Evolutionary conservation across 2,113 vertebrate species (phyloP), one percentile per base, ranked within the genome.

Genomic region (Acanthochromis polyacanthus): DNA sequence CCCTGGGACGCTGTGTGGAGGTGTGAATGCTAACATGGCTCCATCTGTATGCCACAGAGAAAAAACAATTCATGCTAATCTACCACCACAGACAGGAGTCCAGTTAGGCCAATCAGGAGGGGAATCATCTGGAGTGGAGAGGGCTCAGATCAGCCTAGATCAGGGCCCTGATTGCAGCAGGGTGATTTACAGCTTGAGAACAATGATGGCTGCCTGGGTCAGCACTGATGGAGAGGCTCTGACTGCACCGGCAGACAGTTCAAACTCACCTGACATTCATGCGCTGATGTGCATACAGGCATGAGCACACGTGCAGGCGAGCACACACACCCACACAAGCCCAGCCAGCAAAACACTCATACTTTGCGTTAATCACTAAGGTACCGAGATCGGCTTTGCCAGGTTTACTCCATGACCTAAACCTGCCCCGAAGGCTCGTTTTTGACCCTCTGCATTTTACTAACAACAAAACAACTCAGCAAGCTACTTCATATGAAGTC

Each of bases 371-470:
- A 58, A 52, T 51, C 56, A 73, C 56, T 64, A 70, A 83, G 55
- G 57, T 78, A 20, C 48, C 17, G 38, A 68, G 82, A 46, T 71
- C 53, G 25, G 73, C 66, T 46, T 69, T 43, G 57, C 16, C 25
- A 55, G 68, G 64, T 90, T 91, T 88, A 78, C 75, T 71, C 72
- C 50, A 65, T 83, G 83, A 91, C 88, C 85, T 52, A 15, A 69
- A 48, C 63, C 4, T 78, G 69, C 81, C 93, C 89, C 87, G 83
- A 2, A 86, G 90, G 86, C 85, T 82, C 59, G 74, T 65, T 94
- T 93, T 91, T 95, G 90, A 95, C 95, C 94, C 87, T 87, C 50
- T 85, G 91, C 90, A 92, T 95, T 95, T 95, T 95, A 96, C 94
- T 94, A 91, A 95, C 93, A 95, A 94, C 95, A 95, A 93, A 93